These are phyloP conservation scores for Monoplex corrugatus DNA, from an alignment of 2,888 invertebrate species.

Conservation along the genomic window DNA sequence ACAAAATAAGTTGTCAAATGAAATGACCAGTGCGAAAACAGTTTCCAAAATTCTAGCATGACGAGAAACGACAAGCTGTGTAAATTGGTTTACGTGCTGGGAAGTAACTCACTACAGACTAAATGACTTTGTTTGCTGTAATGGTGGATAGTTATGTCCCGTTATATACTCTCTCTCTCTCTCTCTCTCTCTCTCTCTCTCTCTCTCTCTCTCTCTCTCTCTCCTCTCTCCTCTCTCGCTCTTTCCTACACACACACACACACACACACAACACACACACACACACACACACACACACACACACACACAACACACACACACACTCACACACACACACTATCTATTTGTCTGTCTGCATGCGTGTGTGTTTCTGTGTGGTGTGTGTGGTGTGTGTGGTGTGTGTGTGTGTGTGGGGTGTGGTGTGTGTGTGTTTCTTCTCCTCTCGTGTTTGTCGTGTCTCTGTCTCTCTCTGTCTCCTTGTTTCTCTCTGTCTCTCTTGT, in stretches of 20 bases:
- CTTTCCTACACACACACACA: not conserved
- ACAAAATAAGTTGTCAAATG: no score
- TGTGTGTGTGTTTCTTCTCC: not conserved
- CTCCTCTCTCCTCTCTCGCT: not conserved
- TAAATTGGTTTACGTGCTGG: no score
- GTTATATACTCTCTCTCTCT: not conserved
- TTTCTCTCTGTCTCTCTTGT: no score
- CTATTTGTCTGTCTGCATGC: not conserved
- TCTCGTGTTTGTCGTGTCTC: no score
- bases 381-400: no score
- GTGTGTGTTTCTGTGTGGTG: no score
- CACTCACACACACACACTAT: not conserved
- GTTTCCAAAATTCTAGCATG: not conserved
- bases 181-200: not conserved
- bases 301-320: not conserved
- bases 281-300: not conserved
- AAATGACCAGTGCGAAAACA: not conserved
- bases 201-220: not conserved
- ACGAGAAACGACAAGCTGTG: not conserved
- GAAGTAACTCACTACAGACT: not conserved
- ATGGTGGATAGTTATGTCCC: not conserved
- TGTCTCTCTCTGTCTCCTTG: no score
- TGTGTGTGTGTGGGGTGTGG: slow-evolving; percentile 15
- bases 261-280: no score
- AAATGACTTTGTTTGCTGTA: not conserved